These are phyloP conservation scores for Nebria brevicollis DNA, from an alignment of 2,888 invertebrate species.

Conservation along the genomic window DNA sequence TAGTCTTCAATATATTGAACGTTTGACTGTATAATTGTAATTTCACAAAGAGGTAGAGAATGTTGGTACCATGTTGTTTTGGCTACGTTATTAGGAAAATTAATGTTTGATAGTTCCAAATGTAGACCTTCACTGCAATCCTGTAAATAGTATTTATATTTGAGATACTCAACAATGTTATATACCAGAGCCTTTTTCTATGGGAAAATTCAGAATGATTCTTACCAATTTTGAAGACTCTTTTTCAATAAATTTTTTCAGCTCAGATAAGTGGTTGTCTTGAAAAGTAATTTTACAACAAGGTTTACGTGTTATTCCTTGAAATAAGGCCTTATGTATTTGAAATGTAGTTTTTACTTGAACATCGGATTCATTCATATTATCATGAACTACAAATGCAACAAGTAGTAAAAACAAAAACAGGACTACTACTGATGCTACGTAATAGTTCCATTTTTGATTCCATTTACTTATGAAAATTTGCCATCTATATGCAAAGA, in stretches of 20 bases:
- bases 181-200: too few relatives aligned
- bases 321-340: not conserved
- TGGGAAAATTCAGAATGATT: not conserved
- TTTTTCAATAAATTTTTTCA: not conserved
- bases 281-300: not conserved
- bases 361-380: not conserved
- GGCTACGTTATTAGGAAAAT: slow-evolving; percentile 14
- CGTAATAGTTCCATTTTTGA: slow-evolving; percentile 26
- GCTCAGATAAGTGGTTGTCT: not conserved
- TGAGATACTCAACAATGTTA: not conserved
- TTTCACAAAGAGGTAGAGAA: slow-evolving; percentile 2
- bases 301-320: not conserved
- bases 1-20: slow-evolving; percentile 30
- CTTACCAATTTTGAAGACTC: not conserved
- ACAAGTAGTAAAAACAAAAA: slow-evolving; percentile 23
- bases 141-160: not conserved
- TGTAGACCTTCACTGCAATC: not conserved
- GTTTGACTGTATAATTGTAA: slow-evolving; percentile 10
- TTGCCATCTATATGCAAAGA: not conserved
- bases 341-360: not conserved
- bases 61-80: slow-evolving; percentile 20
- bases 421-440: not conserved
- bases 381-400: slow-evolving; percentile 4
- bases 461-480: slow-evolving; percentile 4
- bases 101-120: slow-evolving; percentile 2